Evolutionary conservation across 2,888 invertebrate genomes (phyloP).

Genomic region (Oasisia sp.): DNA sequence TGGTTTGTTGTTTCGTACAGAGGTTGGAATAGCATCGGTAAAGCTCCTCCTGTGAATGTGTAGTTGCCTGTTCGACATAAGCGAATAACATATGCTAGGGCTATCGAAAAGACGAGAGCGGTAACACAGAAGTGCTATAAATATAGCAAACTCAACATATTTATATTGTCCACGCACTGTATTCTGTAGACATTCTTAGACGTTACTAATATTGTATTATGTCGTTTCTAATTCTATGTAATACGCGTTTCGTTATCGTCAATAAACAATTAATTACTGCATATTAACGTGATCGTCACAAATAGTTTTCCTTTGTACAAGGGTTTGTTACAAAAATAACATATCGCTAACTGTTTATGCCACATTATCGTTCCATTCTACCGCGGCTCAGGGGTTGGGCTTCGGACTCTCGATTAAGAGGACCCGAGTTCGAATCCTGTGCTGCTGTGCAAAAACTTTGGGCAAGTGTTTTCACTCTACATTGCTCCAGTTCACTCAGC

Average conservation of each 20-base stretch:
- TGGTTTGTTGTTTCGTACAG: neutral
- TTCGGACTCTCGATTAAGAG: too few relatives aligned
- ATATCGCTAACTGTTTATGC: neutral
- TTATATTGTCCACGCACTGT: neutral
- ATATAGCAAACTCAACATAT: neutral
- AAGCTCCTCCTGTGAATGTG: slow-evolving; percentile 55
- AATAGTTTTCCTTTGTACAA: neutral
- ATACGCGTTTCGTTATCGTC: neutral
- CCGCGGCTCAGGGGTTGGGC: too few relatives aligned
- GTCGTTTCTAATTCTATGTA: neutral
- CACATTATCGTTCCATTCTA: too few relatives aligned
- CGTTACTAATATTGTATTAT: neutral
- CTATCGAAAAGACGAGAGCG: neutral
- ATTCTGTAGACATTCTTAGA: neutral
- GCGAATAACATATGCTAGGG: neutral
- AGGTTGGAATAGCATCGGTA: slow-evolving; percentile 47
- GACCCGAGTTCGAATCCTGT: too few relatives aligned
- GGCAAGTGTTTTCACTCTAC: too few relatives aligned
- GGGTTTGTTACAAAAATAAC: neutral
- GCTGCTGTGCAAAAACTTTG: too few relatives aligned
- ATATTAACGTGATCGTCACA: neutral
- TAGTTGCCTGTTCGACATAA: slow-evolving; percentile 51
- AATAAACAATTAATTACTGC: neutral
- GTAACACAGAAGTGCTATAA: neutral
- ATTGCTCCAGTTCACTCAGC: too few relatives aligned